Evolutionary conservation across 2,797 vertebrate genomes (phyloP), one percentile per base, ranked within the genome.

Genomic region (Argya squamiceps): DNA sequence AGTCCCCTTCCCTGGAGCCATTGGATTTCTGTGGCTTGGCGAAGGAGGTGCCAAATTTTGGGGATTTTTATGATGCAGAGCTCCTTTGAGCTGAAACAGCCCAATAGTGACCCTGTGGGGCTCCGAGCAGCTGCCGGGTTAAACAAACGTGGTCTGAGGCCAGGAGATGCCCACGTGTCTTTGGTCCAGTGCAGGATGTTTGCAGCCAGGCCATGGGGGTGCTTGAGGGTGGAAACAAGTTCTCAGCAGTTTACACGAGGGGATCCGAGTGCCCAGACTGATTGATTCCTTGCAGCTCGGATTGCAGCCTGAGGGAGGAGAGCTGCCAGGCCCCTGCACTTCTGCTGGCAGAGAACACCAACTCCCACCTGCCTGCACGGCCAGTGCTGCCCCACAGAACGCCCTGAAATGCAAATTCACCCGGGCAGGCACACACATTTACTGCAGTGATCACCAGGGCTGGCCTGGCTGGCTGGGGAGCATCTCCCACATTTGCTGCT

Each of bases 371-470:
- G 13, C 21, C 30, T 58, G 74, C 26, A 7, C 0, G 36, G 30
- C 3, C 58, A 22, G 0, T 5, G 30, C 23, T 2, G 3, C 23
- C 37, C 36, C 58, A 32, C 23, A 10, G 1, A 5, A 9, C 1
- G 39, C 36, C 23, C 78, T 49, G 29, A 82, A 71, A 64, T 20
- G 11, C 29, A 62, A 8, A 9, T 53, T 58, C 10, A 18, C 39
- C 2, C 4, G 32, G 46, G 19, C 41, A 81, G 65, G 19, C 69
- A 17, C n/a, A 23, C 39, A 44, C 7, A 5, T 27, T 64, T 19
- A 20, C 19, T 19, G 4, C 41, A 69, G n/a, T 3, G 6, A 37
- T 69, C 37, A 15, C 6, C 18, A 36, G 60, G 11, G 5, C n/a
- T 1, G 75, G 41, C 32, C 41, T 36, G 49, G 41, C 15, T 23